Evolutionary conservation across 2,797 vertebrate genomes (phyloP).

Genomic region (Chromis chromis): DNA sequence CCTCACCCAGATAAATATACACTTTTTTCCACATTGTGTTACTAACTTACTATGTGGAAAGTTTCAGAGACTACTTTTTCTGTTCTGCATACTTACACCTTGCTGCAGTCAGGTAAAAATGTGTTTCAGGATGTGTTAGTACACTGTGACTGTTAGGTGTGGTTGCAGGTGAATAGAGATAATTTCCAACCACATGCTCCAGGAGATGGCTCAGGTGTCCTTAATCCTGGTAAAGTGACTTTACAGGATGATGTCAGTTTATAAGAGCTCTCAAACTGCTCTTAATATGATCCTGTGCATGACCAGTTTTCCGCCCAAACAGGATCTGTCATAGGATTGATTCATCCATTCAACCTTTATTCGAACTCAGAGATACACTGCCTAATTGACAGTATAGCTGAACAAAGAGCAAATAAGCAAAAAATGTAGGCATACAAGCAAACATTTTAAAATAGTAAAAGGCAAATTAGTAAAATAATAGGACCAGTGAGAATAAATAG

Average conservation of each 20-base stretch:
- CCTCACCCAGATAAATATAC: background rate
- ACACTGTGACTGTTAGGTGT: background rate
- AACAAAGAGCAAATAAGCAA: too few relatives aligned
- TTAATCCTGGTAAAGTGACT: slow-evolving; percentile 1
- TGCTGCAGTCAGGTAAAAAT: background rate
- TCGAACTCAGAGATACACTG: too few relatives aligned
- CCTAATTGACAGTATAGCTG: too few relatives aligned
- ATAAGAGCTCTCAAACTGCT: background rate
- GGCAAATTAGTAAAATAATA: too few relatives aligned
- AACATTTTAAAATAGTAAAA: too few relatives aligned
- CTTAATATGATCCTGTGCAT: background rate
- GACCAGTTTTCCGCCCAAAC: too few relatives aligned
- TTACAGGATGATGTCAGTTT: background rate
- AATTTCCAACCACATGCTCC: slow-evolving; percentile 1
- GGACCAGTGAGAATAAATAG: too few relatives aligned
- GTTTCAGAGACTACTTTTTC: background rate
- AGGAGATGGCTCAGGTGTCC: background rate
- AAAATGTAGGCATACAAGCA: too few relatives aligned
- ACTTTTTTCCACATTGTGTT: background rate
- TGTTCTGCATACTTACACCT: too few relatives aligned
- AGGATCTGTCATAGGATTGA: too few relatives aligned
- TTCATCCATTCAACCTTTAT: too few relatives aligned
- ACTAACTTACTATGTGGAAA: background rate
- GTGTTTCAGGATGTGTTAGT: background rate
- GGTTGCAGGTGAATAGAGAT: background rate